A percentile compares a stretch with the other conserved stretches of the same genome.
phyloP scores from a whole-genome alignment of 2,113 vertebrate genomes.

The Climacteris rufus region DNA sequence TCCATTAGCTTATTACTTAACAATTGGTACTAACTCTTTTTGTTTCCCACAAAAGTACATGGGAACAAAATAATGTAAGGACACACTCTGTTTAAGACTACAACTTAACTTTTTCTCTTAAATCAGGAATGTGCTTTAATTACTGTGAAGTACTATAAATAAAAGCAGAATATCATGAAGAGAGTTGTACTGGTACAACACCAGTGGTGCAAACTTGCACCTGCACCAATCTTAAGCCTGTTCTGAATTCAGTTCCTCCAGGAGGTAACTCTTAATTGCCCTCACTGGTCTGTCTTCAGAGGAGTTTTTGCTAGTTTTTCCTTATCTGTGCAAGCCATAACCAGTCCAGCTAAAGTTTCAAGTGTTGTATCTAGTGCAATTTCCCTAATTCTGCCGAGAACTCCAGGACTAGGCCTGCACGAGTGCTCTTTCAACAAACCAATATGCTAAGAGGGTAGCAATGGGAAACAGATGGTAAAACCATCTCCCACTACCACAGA shows the following conservation, averaged over 20 bases:
- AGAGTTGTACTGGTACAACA: not conserved
- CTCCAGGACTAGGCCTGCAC: accelerated
- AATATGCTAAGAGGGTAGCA: not conserved
- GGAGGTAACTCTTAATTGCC: not conserved
- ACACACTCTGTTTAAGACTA: not conserved
- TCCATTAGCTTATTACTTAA: not conserved
- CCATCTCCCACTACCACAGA: not conserved
- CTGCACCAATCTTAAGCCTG: not conserved
- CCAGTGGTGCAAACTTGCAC: not conserved
- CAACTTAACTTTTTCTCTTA: not conserved
- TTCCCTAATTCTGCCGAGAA: not conserved
- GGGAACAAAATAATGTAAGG: not conserved
- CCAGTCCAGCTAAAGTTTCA: not conserved
- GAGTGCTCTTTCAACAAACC: not conserved
- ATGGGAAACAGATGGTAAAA: not conserved
- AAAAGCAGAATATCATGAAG: not conserved
- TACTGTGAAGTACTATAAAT: not conserved
- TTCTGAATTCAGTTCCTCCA: not conserved
- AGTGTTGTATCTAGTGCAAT: not conserved
- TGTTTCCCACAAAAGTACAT: not conserved
- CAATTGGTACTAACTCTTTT: not conserved
- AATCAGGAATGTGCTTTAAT: not conserved
- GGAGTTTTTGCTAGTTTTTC: not conserved
- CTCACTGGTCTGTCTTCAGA: not conserved
- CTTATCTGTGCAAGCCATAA: not conserved